Conservation (phyloP, 2,888 invertebrate species). For the Biston betularia region DNA sequence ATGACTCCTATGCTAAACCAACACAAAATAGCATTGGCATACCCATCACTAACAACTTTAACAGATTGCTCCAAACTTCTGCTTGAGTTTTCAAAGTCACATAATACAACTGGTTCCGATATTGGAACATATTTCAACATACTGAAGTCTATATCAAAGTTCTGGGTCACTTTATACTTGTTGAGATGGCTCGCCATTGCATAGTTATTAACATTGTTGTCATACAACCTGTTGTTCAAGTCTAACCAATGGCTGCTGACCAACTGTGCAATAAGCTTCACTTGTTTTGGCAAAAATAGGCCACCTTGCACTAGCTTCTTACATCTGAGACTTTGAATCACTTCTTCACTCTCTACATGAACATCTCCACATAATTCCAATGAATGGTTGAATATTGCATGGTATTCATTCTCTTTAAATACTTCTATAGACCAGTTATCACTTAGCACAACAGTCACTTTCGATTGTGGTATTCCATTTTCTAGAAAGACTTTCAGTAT, state of each 20-base stretch:
- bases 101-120: slow-evolving; percentile 64
- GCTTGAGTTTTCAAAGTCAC: slow-evolving; percentile 50
- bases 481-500: slow-evolving; percentile 71
- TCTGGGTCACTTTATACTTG: slow-evolving; percentile 86
- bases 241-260: slow-evolving; percentile 87
- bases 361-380: slow-evolving; percentile 87
- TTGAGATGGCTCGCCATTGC: slow-evolving; percentile 86
- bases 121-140: slow-evolving; percentile 72
- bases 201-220: slow-evolving; percentile 84
- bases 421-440: slow-evolving; percentile 61
- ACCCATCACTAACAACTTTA: slow-evolving; percentile 67
- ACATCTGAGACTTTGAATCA: slow-evolving; percentile 61
- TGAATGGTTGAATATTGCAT: slow-evolving; percentile 84
- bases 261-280: slow-evolving; percentile 85
- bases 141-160: slow-evolving; percentile 79
- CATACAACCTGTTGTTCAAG: slow-evolving; percentile 84
- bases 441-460: slow-evolving; percentile 69
- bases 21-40: slow-evolving; percentile 81
- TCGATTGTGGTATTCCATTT: slow-evolving; percentile 70
- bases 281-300: slow-evolving; percentile 80
- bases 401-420: slow-evolving; percentile 70
- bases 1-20: slow-evolving; percentile 84
- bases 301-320: slow-evolving; percentile 74
- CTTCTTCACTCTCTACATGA: slow-evolving; percentile 64
- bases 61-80: slow-evolving; percentile 55